Evolutionary conservation across 35 echinoderm and acorn worm genomes (phyloP).

Genomic region (Anneissia japonica): DNA sequence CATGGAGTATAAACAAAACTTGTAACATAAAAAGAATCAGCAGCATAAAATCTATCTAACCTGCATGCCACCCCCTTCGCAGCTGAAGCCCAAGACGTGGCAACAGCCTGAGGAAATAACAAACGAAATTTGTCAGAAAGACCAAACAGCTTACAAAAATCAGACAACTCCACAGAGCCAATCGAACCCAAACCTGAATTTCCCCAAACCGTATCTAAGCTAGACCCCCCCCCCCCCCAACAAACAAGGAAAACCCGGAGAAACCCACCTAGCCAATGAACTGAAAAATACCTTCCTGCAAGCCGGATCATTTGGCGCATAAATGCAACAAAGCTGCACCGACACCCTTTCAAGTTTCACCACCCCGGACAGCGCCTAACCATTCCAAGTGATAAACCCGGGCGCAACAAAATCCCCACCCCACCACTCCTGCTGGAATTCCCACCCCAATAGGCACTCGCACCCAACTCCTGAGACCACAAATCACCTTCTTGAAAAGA

Average conservation of each 20-base stretch:
- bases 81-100: neutral
- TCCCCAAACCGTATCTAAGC: neutral
- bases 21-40: neutral
- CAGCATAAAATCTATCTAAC: neutral
- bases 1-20: neutral
- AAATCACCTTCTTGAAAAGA: too few relatives aligned
- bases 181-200: neutral
- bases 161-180: neutral
- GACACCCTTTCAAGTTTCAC: neutral
- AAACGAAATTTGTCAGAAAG: neutral
- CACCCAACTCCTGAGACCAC: too few relatives aligned
- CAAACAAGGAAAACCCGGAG: neutral
- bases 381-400: neutral
- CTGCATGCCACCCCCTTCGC: neutral
- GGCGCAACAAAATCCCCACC: neutral
- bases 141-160: neutral
- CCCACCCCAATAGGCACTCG: neutral
- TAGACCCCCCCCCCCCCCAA: neutral
- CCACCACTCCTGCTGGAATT: neutral
- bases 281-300: neutral
- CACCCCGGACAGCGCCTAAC: neutral
- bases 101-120: neutral
- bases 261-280: neutral
- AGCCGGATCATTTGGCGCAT: neutral
- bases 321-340: neutral